Conservation (phyloP, 1,140 invertebrate genomes). For the Ceratosolen solmsi region DNA sequence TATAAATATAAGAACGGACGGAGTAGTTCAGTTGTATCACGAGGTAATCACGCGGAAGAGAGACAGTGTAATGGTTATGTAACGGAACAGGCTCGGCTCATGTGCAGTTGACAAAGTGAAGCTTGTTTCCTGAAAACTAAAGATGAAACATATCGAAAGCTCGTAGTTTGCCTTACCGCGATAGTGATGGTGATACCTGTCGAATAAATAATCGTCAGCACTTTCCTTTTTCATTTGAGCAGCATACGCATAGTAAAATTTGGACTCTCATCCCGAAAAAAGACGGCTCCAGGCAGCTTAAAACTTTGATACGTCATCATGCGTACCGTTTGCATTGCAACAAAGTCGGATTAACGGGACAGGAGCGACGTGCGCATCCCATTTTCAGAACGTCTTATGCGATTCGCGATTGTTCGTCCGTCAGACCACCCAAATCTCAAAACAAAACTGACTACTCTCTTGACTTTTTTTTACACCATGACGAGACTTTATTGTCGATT, state of each 20-base stretch:
- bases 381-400: constrained; percentile 38
- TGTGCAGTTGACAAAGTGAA: no score
- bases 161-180: no score
- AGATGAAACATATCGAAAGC: no score
- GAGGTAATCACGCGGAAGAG: no score
- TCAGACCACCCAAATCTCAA: background rate
- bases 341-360: background rate
- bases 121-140: no score
- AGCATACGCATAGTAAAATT: background rate
- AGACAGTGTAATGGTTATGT: no score
- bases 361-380: constrained; percentile 3
- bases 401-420: background rate
- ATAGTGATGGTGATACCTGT: background rate
- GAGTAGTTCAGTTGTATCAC: no score
- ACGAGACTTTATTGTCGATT: background rate
- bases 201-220: constrained; percentile 10
- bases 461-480: background rate
- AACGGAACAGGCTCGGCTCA: no score
- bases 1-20: background rate
- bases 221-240: background rate
- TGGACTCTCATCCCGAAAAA: background rate
- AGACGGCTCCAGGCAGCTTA: background rate
- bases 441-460: background rate
- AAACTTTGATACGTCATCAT: constrained; percentile 16
- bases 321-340: background rate